Evolutionary conservation across 2,113 vertebrate species (phyloP).

Genomic region (Neogale vison): DNA sequence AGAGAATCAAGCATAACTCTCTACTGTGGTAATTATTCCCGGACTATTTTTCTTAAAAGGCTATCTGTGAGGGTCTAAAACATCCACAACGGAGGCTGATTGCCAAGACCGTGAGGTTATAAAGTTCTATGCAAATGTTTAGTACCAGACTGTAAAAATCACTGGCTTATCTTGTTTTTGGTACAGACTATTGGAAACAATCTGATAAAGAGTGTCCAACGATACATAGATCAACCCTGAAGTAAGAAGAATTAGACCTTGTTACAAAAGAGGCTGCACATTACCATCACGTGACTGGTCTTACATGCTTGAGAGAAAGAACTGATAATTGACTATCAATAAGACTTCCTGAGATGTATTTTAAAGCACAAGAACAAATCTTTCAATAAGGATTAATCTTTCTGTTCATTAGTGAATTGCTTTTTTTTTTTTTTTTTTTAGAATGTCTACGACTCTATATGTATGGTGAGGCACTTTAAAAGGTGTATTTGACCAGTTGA

Average conservation of each 20-base stretch:
- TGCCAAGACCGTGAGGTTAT: neutral
- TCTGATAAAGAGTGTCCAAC: neutral
- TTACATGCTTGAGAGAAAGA: neutral
- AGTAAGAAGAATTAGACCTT: neutral
- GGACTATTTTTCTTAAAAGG: neutral
- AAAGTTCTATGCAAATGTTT: neutral
- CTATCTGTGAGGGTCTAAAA: neutral
- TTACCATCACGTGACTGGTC: neutral
- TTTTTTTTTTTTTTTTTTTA: neutral
- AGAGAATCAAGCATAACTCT: constrained; percentile 6
- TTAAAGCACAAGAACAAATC: neutral
- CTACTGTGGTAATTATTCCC: neutral
- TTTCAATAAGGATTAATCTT: neutral
- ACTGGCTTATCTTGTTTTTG: neutral
- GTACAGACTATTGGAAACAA: neutral
- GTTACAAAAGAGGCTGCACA: neutral
- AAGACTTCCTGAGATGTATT: neutral
- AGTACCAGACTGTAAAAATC: neutral
- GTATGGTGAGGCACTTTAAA: neutral
- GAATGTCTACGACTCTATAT: neutral
- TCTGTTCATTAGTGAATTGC: neutral
- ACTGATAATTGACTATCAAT: neutral
- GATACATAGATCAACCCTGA: neutral
- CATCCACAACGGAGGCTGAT: neutral
- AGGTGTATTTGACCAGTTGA: neutral